Evolutionary conservation across 2,888 invertebrate species (phyloP).

Genomic region (Exocentrus adspersus): DNA sequence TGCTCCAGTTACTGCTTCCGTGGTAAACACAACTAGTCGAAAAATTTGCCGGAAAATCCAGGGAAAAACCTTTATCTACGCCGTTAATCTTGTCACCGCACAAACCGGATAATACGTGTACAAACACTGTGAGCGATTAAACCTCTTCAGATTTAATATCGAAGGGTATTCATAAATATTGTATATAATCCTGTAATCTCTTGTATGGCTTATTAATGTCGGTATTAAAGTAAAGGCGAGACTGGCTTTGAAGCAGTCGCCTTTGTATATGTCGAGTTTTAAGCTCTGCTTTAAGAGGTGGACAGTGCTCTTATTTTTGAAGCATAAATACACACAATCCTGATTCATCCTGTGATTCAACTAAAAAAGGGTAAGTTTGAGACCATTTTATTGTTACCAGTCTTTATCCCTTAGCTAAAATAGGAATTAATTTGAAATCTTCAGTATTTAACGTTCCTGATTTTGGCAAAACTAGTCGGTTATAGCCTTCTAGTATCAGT

Average conservation of each 20-base stretch:
- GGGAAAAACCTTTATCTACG: slow-evolving; percentile 10
- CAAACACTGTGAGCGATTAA: not conserved
- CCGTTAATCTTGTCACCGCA: slow-evolving; percentile 7
- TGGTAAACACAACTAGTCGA: not conserved
- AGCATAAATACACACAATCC: too few relatives aligned
- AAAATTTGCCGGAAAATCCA: not conserved
- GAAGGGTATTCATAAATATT: slow-evolving; percentile 3
- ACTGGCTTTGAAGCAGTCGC: not conserved
- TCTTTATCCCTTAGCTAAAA: too few relatives aligned
- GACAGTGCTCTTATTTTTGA: not conserved
- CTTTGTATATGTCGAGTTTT: not conserved
- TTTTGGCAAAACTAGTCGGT: too few relatives aligned
- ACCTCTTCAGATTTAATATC: slow-evolving; percentile 10
- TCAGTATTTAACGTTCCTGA: too few relatives aligned
- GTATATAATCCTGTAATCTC: slow-evolving; percentile 5
- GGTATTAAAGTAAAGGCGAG: not conserved
- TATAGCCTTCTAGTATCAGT: too few relatives aligned
- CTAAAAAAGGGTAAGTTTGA: too few relatives aligned
- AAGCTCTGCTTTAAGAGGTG: not conserved
- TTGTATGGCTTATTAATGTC: slow-evolving; percentile 12
- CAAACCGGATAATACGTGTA: not conserved
- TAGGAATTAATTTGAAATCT: too few relatives aligned
- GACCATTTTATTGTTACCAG: too few relatives aligned
- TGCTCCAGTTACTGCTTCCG: not conserved
- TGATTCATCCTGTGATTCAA: too few relatives aligned